Evolutionary conservation across 92 coral and sea anemone genomes (phyloP), one percentile per base, ranked within the genome.

Genomic region (Palythoa grandiflora): DNA sequence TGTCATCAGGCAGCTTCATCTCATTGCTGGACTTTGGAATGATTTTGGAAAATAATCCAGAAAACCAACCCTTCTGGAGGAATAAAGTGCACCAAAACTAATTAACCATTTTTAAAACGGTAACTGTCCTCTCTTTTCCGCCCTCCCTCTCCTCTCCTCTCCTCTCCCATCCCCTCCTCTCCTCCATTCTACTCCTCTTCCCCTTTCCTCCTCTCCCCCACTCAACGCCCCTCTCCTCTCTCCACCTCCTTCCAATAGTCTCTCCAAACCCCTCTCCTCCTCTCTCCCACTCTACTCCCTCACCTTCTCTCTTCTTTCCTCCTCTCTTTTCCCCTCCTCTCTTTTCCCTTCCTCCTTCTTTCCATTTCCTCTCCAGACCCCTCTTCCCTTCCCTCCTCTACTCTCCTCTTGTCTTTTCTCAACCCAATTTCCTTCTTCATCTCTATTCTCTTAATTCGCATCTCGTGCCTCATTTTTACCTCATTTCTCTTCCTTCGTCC

Each of bases 1-100:
- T 39, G 20, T 75, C 88, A 52, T 75, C 88, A 19, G 78, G 80
- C 16, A 72, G 38, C 66, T 84, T 84, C 80, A 72, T 72, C 51
- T 72, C 80, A 52, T 75, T 72, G 0, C 40, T 52, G 71, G 80
- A 0, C 78, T 84, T 72, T 4, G 85, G 85, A 35, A 80, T 47
- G 16, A 80, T 63, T 55, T 66, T 63, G 16, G 85, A 80, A 6
- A 80, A 40, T 44, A 80, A 20, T 11, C 85, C 85, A 44, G 75
- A 63, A 2, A 80, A 21, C 85, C 85, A 80, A 80, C 85, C 75
- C 73, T 68, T 66, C 73, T 66, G 60, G 6, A 66, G 47, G 14
- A 65, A 77, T 12, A 52, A 50, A n/a, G 63, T 50, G 16, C 13
- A 52, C 14, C 14, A 77, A 77, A 59, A 13, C 21, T 8, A 8